Evolutionary conservation across 1,140 invertebrate genomes (phyloP).

Genomic region (Bombus pascuorum): DNA sequence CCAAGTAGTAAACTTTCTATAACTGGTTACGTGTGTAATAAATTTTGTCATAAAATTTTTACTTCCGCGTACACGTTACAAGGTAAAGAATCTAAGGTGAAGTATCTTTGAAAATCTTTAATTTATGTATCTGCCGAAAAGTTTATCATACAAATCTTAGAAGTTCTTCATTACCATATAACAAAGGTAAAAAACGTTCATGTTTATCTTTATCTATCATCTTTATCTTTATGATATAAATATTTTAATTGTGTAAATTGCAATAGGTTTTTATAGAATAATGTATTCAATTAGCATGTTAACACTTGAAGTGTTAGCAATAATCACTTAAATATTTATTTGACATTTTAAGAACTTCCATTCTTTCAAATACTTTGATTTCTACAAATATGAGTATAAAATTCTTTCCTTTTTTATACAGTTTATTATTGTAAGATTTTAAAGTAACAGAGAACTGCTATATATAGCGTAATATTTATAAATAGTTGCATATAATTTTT

Average conservation of each 20-base stretch:
- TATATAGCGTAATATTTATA: slow-evolving; percentile 14
- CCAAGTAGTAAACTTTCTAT: slow-evolving; percentile 53
- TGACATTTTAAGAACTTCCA: not conserved
- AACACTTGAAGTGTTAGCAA: not conserved
- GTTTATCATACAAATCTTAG: not conserved
- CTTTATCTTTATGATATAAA: slow-evolving; percentile 16
- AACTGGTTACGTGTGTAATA: slow-evolving; percentile 22
- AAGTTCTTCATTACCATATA: slow-evolving; percentile 5
- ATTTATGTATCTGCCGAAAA: not conserved
- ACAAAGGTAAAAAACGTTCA: slow-evolving; percentile 18
- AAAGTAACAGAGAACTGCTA: slow-evolving; percentile 7
- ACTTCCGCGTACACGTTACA: slow-evolving; percentile 20
- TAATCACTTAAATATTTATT: slow-evolving; percentile 1
- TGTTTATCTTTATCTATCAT: slow-evolving; percentile 14
- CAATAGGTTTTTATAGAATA: slow-evolving; percentile 22
- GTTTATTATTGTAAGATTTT: not conserved
- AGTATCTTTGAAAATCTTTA: slow-evolving; percentile 15
- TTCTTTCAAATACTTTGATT: slow-evolving; percentile 1
- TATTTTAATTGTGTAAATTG: slow-evolving; percentile 35
- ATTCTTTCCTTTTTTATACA: not conserved
- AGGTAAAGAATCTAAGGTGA: slow-evolving; percentile 26
- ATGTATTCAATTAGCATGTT: slow-evolving; percentile 1
- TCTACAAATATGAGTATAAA: not conserved
- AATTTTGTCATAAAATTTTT: slow-evolving; percentile 34
- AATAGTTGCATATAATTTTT: slow-evolving; percentile 25